phyloP scores from a whole-genome alignment of 2,797 vertebrate genomes.

The Sylvilagus floridanus region DNA sequence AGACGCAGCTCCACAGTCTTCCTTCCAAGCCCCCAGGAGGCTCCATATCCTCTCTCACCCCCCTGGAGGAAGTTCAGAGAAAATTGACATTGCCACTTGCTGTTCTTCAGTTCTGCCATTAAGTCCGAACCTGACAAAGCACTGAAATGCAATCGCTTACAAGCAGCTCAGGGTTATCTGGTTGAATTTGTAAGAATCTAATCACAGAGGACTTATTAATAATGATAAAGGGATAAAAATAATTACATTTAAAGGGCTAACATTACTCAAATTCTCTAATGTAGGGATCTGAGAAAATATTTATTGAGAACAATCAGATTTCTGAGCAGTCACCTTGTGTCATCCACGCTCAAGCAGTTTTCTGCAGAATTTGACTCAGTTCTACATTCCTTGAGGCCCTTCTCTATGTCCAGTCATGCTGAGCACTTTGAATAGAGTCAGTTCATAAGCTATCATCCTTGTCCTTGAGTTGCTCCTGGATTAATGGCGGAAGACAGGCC shows the following conservation, averaged over 20 bases:
- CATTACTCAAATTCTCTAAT: constrained; percentile 49
- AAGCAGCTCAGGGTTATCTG: constrained; percentile 63
- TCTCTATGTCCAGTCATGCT: neutral
- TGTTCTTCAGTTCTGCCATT: constrained; percentile 69
- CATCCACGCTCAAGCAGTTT: constrained; percentile 38
- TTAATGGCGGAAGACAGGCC: neutral
- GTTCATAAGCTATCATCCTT: constrained; percentile 15
- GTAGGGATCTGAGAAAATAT: constrained; percentile 43
- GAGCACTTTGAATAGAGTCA: constrained; percentile 36
- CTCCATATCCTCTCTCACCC: constrained; percentile 45
- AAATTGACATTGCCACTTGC: constrained; percentile 72
- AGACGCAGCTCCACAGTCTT: constrained; percentile 57
- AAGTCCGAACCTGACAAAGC: constrained; percentile 64
- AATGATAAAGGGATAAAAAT: constrained; percentile 71
- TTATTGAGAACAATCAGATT: constrained; percentile 44
- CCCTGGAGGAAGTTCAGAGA: constrained; percentile 65
- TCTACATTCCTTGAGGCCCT: neutral
- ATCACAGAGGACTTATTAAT: constrained; percentile 67
- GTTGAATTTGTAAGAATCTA: constrained; percentile 63
- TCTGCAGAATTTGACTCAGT: constrained; percentile 49
- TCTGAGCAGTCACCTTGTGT: neutral
- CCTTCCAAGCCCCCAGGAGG: constrained; percentile 59
- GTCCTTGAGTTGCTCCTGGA: neutral
- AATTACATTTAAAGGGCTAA: constrained; percentile 66
- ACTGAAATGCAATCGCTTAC: constrained; percentile 53